phyloP scores from a whole-genome alignment of 2,888 invertebrate genomes.

The Caenorhabditis doughertyi region DNA sequence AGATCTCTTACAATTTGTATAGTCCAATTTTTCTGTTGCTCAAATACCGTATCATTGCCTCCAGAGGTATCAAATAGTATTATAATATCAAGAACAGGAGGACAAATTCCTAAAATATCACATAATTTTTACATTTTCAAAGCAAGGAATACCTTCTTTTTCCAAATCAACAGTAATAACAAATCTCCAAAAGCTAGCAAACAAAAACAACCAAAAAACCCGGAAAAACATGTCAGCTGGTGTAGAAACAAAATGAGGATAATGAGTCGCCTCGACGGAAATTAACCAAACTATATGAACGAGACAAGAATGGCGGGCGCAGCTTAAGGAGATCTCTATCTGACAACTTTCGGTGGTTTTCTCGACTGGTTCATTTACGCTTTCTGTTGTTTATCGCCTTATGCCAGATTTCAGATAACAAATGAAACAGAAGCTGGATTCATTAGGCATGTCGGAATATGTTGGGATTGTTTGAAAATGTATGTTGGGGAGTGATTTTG shows the following conservation, averaged over 20 bases:
- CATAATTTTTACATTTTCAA: not conserved
- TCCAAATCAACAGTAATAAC: constrained; percentile 10
- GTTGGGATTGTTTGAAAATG: no score
- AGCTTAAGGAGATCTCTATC: constrained; percentile 48
- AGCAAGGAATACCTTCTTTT: constrained; percentile 31
- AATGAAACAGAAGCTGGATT: constrained; percentile 59
- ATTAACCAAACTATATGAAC: constrained; percentile 50
- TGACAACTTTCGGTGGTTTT: constrained; percentile 34
- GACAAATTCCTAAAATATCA: constrained; percentile 69
- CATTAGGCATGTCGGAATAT: constrained; percentile 36
- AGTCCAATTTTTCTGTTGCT: constrained; percentile 71
- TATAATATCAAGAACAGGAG: constrained; percentile 80
- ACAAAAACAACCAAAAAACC: constrained; percentile 19
- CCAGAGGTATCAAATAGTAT: constrained; percentile 82
- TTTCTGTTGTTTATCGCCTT: constrained; percentile 37
- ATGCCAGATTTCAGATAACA: constrained; percentile 58
- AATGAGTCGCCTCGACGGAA: constrained; percentile 36
- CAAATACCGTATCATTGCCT: constrained; percentile 75
- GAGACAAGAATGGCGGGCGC: constrained; percentile 7
- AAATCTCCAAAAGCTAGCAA: constrained; percentile 3
- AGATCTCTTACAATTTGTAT: constrained; percentile 62
- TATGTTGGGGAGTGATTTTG: no score
- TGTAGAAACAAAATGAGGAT: constrained; percentile 23
- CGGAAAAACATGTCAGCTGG: constrained; percentile 32
- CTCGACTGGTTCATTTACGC: constrained; percentile 51